Evolutionary conservation across 2,888 invertebrate genomes (phyloP).

Genomic region (Eurytoma adleriae): DNA sequence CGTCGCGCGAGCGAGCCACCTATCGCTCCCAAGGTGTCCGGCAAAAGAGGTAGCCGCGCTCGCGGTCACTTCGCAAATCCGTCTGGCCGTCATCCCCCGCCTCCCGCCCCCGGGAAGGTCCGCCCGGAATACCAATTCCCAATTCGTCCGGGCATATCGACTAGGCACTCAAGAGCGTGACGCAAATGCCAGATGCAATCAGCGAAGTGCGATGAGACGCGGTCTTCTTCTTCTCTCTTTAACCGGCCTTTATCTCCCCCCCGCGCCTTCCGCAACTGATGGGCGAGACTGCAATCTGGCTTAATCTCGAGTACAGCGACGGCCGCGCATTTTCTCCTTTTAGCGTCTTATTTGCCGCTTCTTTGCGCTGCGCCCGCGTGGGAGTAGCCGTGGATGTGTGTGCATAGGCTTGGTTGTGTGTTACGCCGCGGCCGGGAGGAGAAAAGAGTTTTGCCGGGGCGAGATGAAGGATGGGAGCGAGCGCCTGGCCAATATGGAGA

Average conservation of each 20-base stretch:
- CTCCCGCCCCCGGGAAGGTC: constrained; percentile 56
- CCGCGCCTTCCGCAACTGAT: constrained; percentile 12
- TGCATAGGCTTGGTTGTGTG: not conserved
- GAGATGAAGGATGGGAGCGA: constrained; percentile 44
- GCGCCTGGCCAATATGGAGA: constrained; percentile 53
- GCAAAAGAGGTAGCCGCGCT: not conserved
- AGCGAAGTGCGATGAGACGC: constrained; percentile 57
- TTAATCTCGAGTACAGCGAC: constrained; percentile 35
- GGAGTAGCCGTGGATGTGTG: not conserved
- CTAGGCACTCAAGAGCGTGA: constrained; percentile 74
- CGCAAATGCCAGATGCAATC: constrained; percentile 76
- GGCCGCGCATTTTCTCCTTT: constrained; percentile 15
- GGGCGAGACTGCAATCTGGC: constrained; percentile 55
- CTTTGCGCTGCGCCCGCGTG: not conserved
- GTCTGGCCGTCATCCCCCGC: constrained; percentile 69
- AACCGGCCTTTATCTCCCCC: constrained; percentile 20
- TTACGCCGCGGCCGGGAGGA: not conserved
- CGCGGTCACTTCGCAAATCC: constrained; percentile 72
- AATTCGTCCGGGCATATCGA: constrained; percentile 75
- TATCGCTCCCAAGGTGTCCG: constrained; percentile 60
- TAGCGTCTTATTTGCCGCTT: constrained; percentile 10
- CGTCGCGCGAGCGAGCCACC: not conserved
- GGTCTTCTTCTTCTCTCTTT: constrained; percentile 31
- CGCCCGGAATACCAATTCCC: constrained; percentile 73
- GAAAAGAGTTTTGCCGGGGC: constrained; percentile 35